Evolutionary conservation across 2,888 invertebrate species (phyloP).

Genomic region (Noctuana brunneofusca): DNA sequence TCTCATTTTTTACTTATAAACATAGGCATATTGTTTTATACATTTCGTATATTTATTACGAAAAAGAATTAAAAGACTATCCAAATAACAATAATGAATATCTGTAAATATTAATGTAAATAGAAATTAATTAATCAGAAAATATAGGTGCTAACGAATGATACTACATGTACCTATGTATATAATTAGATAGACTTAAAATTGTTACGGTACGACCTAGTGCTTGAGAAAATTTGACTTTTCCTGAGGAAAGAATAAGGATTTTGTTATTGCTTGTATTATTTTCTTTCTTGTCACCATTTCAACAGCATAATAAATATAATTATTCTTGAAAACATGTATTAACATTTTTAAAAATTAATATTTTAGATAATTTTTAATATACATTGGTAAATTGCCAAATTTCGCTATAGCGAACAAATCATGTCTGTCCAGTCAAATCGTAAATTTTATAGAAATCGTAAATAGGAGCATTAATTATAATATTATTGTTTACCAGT

Average conservation of each 20-base stretch:
- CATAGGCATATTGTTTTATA: neutral
- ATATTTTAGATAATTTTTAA: no score
- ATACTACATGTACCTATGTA: neutral
- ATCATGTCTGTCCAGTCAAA: no score
- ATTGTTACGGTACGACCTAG: neutral
- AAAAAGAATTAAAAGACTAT: slow-evolving; percentile 3
- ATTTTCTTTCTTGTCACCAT: no score
- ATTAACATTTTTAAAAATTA: no score
- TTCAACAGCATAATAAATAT: no score
- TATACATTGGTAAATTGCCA: no score
- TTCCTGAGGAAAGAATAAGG: neutral
- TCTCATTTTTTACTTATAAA: neutral
- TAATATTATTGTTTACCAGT: no score
- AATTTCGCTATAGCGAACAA: no score
- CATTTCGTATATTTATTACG: neutral
- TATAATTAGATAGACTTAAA: neutral
- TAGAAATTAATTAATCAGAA: neutral
- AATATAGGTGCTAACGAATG: neutral
- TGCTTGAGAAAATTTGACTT: neutral
- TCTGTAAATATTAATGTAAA: slow-evolving; percentile 20
- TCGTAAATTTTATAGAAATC: no score
- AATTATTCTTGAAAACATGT: no score
- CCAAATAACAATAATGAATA: slow-evolving; percentile 8
- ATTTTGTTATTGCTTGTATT: neutral
- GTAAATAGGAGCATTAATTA: no score